phyloP scores from a whole-genome alignment of 1,140 invertebrate genomes.

The Plodia interpunctella region DNA sequence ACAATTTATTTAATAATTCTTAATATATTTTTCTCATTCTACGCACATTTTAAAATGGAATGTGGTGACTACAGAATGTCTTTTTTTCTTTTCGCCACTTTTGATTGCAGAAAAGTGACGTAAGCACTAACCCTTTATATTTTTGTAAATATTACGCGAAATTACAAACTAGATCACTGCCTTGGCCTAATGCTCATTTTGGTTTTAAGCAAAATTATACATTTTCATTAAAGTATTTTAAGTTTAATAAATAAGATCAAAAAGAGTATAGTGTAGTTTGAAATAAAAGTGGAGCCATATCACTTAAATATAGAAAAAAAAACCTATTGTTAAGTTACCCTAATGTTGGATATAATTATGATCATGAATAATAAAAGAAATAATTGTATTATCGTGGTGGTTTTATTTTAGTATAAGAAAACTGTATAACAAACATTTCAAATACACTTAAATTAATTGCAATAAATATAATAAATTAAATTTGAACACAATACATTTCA shows the following conservation, averaged over 20 bases:
- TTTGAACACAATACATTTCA: conserved; percentile 8
- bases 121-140: conserved; percentile 18
- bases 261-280: conserved; percentile 1
- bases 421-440: conserved; percentile 6
- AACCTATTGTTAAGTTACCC: conserved; percentile 70
- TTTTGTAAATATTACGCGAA: conserved; percentile 14
- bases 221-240: conserved; percentile 9
- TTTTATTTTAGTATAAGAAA: conserved; percentile 14
- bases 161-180: conserved; percentile 31
- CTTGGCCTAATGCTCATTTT: conserved; percentile 41
- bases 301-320: conserved; percentile 48
- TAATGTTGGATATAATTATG: conserved; percentile 18
- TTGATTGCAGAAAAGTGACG: conserved; percentile 29
- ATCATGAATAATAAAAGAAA: conserved; percentile 15
- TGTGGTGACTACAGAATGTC: conserved; percentile 19
- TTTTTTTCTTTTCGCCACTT: conserved; percentile 30
- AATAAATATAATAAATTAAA: conserved; percentile 15
- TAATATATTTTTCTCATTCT: conserved; percentile 15
- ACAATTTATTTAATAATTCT: conserved; percentile 13
- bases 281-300: conserved; percentile 61
- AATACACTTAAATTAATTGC: conserved; percentile 8
- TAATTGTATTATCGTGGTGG: conserved; percentile 13
- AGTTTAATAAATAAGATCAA: conserved; percentile 15
- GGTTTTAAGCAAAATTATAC: conserved; percentile 13
- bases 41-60: conserved; percentile 25